phyloP scores from a whole-genome alignment of 1,140 invertebrate species.

The Stegodyphus dumicola region DNA sequence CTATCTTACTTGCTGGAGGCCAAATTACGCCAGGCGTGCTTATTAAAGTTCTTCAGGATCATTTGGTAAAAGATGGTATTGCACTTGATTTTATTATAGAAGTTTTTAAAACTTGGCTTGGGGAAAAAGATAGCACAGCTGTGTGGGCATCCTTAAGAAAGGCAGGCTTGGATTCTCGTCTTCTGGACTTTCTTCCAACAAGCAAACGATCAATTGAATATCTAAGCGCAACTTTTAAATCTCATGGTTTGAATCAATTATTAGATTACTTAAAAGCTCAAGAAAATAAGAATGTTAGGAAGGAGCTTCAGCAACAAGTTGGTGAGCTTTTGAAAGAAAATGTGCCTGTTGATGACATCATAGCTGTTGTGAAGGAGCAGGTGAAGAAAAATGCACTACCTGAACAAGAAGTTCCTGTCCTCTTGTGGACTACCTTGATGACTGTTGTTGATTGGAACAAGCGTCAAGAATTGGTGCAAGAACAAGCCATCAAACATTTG shows the following conservation, averaged over 20 bases:
- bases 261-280: conserved; percentile 65
- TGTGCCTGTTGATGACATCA: conserved; percentile 79
- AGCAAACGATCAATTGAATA: conserved; percentile 62
- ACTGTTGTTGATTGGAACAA: conserved; percentile 96
- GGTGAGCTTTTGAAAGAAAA: conserved; percentile 86
- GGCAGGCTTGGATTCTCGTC: conserved; percentile 83
- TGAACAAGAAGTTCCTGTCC: conserved; percentile 86
- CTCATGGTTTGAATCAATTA: conserved; percentile 62
- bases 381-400: conserved; percentile 82
- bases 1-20: conserved; percentile 88
- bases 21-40: conserved; percentile 87
- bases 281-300: conserved; percentile 85
- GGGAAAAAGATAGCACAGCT: conserved; percentile 87
- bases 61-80: conserved; percentile 92
- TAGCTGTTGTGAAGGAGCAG: conserved; percentile 85
- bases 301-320: conserved; percentile 80
- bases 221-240: conserved; percentile 57
- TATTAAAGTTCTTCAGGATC: conserved; percentile 74
- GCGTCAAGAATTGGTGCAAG: conserved; percentile 94
- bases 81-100: conserved; percentile 92
- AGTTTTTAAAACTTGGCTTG: conserved; percentile 90
- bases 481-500: conserved; percentile 92
- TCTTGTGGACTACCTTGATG: conserved; percentile 93
- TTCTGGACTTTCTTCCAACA: conserved; percentile 65
- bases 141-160: conserved; percentile 87